phyloP scores from a whole-genome alignment of 2,888 invertebrate genomes.

The Helobdella robusta region DNA sequence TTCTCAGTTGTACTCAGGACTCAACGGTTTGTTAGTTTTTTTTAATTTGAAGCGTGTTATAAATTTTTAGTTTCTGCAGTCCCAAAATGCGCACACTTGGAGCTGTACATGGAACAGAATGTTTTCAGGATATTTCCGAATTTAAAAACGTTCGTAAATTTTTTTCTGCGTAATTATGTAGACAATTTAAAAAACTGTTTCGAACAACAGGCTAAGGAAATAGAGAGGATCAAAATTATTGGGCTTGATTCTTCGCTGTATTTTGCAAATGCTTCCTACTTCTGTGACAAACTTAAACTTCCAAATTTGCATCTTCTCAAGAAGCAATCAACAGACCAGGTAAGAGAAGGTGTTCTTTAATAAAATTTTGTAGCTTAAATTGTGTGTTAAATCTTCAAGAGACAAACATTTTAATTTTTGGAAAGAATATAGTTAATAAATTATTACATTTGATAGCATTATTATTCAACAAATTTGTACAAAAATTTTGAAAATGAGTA shows the following conservation, averaged over 20 bases:
- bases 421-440: no score
- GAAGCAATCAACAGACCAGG: no score
- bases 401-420: no score
- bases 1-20: constrained; percentile 29
- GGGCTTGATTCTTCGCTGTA: constrained; percentile 52
- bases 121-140: constrained; percentile 23
- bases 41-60: neutral
- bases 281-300: constrained; percentile 43
- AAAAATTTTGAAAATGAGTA: no score
- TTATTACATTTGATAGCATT: no score
- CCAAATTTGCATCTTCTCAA: no score
- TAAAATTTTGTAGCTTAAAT: no score
- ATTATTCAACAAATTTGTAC: no score
- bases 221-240: constrained; percentile 51
- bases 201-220: constrained; percentile 41
- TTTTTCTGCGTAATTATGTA: neutral
- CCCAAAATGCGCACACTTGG: constrained; percentile 23
- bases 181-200: constrained; percentile 30
- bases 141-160: constrained; percentile 21
- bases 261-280: constrained; percentile 52
- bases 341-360: no score
- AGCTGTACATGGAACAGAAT: constrained; percentile 24
- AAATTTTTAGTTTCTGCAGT: constrained; percentile 12
- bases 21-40: constrained; percentile 16
- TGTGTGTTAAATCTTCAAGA: no score